Evolutionary conservation across 64 coral and sea anemone species (phyloP).

Genomic region (Actinia equina): DNA sequence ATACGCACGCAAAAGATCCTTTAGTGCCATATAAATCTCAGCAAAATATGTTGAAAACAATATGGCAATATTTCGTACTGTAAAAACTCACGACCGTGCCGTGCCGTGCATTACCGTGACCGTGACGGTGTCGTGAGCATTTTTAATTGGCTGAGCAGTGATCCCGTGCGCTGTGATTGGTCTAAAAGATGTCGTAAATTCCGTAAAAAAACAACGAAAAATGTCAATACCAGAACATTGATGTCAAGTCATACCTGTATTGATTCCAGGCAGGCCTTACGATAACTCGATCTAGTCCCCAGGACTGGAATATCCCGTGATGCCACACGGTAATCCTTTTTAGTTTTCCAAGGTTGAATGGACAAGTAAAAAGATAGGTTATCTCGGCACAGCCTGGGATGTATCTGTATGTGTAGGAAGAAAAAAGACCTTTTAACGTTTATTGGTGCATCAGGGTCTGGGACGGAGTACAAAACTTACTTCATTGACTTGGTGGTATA

Average conservation of each 20-base stretch:
- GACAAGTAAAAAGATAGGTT: neutral
- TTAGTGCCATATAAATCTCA: no score
- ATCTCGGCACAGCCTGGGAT: conserved; percentile 25
- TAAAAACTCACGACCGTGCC: no score
- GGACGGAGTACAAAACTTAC: neutral
- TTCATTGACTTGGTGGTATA: conserved; percentile 7
- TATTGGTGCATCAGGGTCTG: neutral
- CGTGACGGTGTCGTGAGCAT: no score
- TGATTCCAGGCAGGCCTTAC: conserved; percentile 16
- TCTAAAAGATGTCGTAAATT: no score
- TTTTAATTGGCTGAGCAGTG: no score
- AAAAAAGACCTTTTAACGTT: neutral
- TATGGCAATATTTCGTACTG: no score
- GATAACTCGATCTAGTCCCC: conserved; percentile 28
- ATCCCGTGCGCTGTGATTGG: no score
- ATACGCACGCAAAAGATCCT: no score
- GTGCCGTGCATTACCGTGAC: no score
- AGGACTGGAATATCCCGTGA: conserved; percentile 38
- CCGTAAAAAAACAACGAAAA: no score
- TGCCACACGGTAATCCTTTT: conserved; percentile 21
- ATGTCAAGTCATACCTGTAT: neutral
- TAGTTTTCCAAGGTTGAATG: conserved; percentile 13
- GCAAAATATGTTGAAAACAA: no score
- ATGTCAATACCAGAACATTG: no score
- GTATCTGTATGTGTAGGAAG: neutral